These are phyloP conservation scores for Cantharis rustica DNA, from an alignment of 2,888 invertebrate species.

Conservation along the genomic window DNA sequence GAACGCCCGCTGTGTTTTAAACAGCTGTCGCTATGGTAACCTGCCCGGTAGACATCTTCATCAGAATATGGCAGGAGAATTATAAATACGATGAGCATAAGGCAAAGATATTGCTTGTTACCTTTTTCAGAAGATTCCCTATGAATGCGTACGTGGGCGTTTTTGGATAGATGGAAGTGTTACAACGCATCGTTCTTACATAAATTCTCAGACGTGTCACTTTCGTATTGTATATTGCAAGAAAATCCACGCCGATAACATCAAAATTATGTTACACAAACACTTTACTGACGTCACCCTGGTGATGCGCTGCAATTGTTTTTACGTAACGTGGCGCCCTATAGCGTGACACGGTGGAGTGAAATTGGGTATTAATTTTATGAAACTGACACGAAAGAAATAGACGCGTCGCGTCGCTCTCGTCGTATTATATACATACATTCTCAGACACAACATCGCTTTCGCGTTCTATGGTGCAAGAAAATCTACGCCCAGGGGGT, in stretches of 20 bases:
- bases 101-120: conserved; percentile 49
- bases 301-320: background rate
- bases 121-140: conserved; percentile 43
- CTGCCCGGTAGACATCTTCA: conserved; percentile 54
- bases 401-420: no score
- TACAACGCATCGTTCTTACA: conserved; percentile 1
- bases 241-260: background rate
- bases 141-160: conserved; percentile 40
- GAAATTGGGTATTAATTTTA: no score
- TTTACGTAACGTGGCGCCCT: background rate
- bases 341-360: no score
- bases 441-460: no score
- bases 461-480: no score
- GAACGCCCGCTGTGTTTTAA: conserved; percentile 51
- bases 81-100: conserved; percentile 51
- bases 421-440: no score
- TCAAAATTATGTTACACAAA: background rate
- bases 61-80: conserved; percentile 51
- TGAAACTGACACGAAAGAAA: no score
- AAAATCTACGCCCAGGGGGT: no score
- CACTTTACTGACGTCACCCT: background rate
- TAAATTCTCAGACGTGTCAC: background rate
- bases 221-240: background rate
- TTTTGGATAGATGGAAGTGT: conserved; percentile 29
- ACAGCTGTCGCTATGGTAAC: conserved; percentile 54